phyloP scores from a whole-genome alignment of 2,888 invertebrate genomes.

The Drosophila hamatofila region DNA sequence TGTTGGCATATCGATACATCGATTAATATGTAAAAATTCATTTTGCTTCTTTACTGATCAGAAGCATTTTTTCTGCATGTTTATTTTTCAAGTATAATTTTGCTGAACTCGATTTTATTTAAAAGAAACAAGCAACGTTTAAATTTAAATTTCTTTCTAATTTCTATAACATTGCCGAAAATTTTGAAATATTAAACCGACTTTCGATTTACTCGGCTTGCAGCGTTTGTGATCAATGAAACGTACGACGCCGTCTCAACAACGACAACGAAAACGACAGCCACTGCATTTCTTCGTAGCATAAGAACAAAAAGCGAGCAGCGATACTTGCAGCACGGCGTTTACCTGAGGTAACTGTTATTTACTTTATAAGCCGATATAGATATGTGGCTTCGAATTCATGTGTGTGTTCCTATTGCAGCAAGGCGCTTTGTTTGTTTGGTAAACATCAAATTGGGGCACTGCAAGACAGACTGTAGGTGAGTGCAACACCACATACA shows the following conservation, averaged over 20 bases:
- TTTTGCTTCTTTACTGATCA: constrained; percentile 43
- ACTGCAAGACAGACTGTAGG: constrained; percentile 35
- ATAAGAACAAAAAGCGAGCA: constrained; percentile 41
- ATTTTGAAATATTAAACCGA: not conserved
- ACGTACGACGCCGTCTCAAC: constrained; percentile 63
- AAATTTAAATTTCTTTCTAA: not conserved
- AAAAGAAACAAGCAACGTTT: constrained; percentile 8
- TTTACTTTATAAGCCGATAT: constrained; percentile 15
- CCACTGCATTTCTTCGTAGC: constrained; percentile 53
- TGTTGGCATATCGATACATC: constrained; percentile 17
- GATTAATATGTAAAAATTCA: constrained; percentile 16
- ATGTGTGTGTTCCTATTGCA: constrained; percentile 28
- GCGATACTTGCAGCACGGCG: constrained; percentile 11
- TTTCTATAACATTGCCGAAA: constrained; percentile 1
- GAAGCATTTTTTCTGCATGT: constrained; percentile 50
- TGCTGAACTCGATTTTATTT: constrained; percentile 33
- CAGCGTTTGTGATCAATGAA: constrained; percentile 25
- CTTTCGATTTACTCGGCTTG: not conserved
- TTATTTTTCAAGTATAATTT: constrained; percentile 38
- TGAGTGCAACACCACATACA: constrained; percentile 30
- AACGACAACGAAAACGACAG: constrained; percentile 45
- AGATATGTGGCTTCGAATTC: constrained; percentile 14
- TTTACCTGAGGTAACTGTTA: constrained; percentile 33
- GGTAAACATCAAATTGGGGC: constrained; percentile 49
- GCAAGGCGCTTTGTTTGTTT: constrained; percentile 37